Percentiles rank a stretch among this genome's conserved stretches.
Evolutionary conservation across 2,888 invertebrate species (phyloP).

Genomic region (Drosophila dives): DNA sequence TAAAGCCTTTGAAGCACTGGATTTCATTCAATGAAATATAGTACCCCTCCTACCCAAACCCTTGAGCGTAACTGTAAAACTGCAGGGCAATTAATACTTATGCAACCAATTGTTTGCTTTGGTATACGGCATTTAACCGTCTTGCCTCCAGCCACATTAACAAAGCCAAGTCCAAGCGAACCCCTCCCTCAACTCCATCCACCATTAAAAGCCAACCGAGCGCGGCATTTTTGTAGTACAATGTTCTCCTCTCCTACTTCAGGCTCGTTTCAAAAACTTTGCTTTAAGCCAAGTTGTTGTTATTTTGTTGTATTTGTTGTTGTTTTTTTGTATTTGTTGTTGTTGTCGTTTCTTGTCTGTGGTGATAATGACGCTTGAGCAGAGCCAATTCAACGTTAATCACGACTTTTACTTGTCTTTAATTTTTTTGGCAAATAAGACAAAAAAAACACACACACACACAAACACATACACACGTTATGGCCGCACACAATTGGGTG

Average conservation of each 20-base stretch:
- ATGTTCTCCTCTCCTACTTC: slow-evolving; percentile 50
- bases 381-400: slow-evolving; percentile 77
- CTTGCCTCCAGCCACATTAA: slow-evolving; percentile 27
- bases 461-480: slow-evolving; percentile 30
- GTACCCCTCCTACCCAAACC: background rate
- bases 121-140: slow-evolving; percentile 45
- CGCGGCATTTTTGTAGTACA: slow-evolving; percentile 76
- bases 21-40: slow-evolving; percentile 7
- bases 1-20: background rate
- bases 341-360: slow-evolving; percentile 50
- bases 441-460: slow-evolving; percentile 29
- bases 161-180: slow-evolving; percentile 20
- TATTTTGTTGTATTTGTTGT: slow-evolving; percentile 21
- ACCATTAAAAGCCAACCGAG: slow-evolving; percentile 78
- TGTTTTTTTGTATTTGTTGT: slow-evolving; percentile 26
- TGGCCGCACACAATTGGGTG: slow-evolving; percentile 67
- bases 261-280: slow-evolving; percentile 43
- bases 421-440: slow-evolving; percentile 83
- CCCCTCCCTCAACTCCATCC: slow-evolving; percentile 56
- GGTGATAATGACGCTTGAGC: slow-evolving; percentile 72
- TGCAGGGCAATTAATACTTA: slow-evolving; percentile 55
- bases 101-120: slow-evolving; percentile 60
- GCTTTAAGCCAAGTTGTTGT: slow-evolving; percentile 32
- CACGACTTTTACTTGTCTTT: slow-evolving; percentile 81
- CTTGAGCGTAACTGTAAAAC: slow-evolving; percentile 7